Evolutionary conservation across 2,113 vertebrate species (phyloP).

Genomic region (Oreotragus oreotragus): DNA sequence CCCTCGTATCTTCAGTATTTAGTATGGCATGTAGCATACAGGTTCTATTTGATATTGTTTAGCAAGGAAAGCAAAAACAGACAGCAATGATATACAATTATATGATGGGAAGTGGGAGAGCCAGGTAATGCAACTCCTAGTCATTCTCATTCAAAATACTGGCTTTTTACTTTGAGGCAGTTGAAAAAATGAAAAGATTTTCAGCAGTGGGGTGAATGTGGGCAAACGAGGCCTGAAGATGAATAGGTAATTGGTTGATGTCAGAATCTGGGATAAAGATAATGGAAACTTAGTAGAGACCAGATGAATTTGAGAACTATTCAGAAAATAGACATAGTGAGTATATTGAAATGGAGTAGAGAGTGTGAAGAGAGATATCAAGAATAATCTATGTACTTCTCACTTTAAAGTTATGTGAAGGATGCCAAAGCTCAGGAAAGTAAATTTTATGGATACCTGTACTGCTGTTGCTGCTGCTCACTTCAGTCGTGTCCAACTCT

Average conservation of each 20-base stretch:
- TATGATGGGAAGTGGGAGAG: not conserved
- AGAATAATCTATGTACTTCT: not conserved
- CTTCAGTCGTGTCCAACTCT: not conserved
- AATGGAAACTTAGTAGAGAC: not conserved
- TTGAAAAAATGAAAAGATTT: not conserved
- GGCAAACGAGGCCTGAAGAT: not conserved
- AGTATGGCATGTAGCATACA: not conserved
- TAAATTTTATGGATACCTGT: not conserved
- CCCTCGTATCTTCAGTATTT: not conserved
- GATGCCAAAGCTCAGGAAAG: not conserved
- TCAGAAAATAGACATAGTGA: not conserved
- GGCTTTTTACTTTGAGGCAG: not conserved
- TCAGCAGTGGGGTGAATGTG: not conserved
- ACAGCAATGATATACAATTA: not conserved
- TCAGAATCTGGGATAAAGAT: not conserved
- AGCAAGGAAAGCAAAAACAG: not conserved
- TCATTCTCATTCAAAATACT: not conserved
- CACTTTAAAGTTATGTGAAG: not conserved
- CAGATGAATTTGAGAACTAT: not conserved
- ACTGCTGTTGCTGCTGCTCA: not conserved
- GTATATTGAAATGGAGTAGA: not conserved
- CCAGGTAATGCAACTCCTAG: not conserved
- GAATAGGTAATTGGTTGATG: not conserved
- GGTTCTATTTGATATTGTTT: not conserved
- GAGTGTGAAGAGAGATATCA: not conserved